A percentile compares a stretch with the other conserved stretches of the same genome.
Evolutionary conservation across 2,888 invertebrate genomes (phyloP).

Genomic region (Aproaerema taeniolella): DNA sequence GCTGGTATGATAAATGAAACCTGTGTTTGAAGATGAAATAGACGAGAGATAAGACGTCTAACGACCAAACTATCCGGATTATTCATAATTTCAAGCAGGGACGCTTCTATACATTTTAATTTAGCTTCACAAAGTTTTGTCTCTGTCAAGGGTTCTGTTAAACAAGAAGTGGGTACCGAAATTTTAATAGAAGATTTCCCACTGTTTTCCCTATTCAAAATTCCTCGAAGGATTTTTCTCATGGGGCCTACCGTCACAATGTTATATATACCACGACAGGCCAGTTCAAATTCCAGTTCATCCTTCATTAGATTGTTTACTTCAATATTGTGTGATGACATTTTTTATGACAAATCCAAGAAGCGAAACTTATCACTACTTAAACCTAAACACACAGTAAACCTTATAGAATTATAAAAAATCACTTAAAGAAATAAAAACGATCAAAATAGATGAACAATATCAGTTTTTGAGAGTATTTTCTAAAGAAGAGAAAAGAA

Average conservation of each 20-base stretch:
- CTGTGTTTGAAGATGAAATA: constrained; percentile 5
- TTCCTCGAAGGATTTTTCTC: constrained; percentile 4
- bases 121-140: neutral
- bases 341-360: no score
- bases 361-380: no score
- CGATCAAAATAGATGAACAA: neutral
- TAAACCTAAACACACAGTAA: no score
- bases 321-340: no score
- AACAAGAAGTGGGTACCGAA: neutral
- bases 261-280: constrained; percentile 1
- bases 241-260: neutral
- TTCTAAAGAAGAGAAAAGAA: neutral
- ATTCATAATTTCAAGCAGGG: neutral
- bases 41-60: constrained; percentile 1
- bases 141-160: neutral
- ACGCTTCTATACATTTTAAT: neutral
- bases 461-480: neutral
- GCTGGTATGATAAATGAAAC: neutral
- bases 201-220: neutral
- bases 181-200: neutral
- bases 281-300: constrained; percentile 9
- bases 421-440: neutral
- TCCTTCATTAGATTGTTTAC: constrained; percentile 7
- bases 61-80: neutral
- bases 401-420: neutral